phyloP scores from a whole-genome alignment of 2,113 vertebrate species.

The Cricetomys ansorgei region DNA sequence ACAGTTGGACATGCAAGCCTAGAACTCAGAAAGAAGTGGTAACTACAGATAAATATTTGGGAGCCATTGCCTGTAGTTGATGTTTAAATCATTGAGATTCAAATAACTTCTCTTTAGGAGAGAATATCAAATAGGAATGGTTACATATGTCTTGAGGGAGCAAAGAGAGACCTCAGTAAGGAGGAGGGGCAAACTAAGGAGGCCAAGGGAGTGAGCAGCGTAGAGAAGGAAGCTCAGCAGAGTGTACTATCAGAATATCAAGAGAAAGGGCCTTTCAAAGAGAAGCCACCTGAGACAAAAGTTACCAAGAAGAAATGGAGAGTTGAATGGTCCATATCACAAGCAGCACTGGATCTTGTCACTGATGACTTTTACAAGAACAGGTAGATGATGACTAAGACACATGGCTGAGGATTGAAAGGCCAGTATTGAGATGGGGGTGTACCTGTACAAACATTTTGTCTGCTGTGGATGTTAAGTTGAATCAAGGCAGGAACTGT shows the following conservation, averaged over 20 bases:
- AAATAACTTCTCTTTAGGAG: conserved; percentile 26
- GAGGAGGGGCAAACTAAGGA: neutral
- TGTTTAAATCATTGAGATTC: conserved; percentile 3
- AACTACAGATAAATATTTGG: conserved; percentile 58
- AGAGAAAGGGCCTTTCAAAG: neutral
- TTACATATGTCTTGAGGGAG: neutral
- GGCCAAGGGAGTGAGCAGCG: neutral
- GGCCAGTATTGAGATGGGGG: neutral
- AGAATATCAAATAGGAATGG: conserved; percentile 28
- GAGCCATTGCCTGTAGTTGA: neutral
- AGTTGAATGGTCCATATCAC: neutral
- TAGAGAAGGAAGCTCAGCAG: neutral
- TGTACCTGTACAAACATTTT: neutral
- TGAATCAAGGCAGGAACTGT: neutral
- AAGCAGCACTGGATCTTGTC: neutral
- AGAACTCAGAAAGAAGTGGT: conserved; percentile 23
- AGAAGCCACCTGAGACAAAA: conserved; percentile 14
- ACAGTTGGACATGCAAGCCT: conserved; percentile 21
- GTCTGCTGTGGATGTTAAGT: neutral
- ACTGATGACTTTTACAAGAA: neutral
- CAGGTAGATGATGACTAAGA: neutral
- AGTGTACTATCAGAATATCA: fast-evolving
- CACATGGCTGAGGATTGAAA: fast-evolving
- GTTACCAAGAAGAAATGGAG: neutral
- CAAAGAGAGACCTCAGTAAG: neutral